These are phyloP conservation scores for Drosophila lacertosa DNA, from an alignment of 1,140 invertebrate genomes.

Conservation along the genomic window DNA sequence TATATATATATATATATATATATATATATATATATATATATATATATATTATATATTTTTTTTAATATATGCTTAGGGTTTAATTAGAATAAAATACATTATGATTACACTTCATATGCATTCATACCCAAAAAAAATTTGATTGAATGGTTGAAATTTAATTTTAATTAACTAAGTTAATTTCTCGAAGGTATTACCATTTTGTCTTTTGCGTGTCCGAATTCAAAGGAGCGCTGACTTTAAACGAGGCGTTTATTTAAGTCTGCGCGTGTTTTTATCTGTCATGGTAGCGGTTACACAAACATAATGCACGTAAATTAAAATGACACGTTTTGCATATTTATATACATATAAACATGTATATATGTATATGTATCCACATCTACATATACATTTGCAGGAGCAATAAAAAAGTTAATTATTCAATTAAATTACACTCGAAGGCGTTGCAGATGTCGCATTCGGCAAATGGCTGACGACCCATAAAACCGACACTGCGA, in stretches of 20 bases:
- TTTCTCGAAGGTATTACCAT: not conserved
- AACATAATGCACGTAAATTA: constrained; percentile 80
- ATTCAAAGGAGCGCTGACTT: not conserved
- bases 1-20: too few species aligned
- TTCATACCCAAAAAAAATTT: too few species aligned
- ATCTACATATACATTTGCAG: constrained; percentile 31
- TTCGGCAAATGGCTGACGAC: constrained; percentile 73
- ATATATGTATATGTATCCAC: not conserved
- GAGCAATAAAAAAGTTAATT: constrained; percentile 81
- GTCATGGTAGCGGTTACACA: constrained; percentile 48
- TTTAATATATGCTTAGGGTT: too few species aligned
- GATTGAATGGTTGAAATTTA: not conserved
- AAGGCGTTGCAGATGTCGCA: constrained; percentile 69
- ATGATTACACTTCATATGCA: too few species aligned
- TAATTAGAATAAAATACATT: too few species aligned
- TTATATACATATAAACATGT: constrained; percentile 28
- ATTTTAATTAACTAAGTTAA: not conserved
- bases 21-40: too few species aligned
- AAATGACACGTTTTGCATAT: constrained; percentile 81
- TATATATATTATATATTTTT: too few species aligned
- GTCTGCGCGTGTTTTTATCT: constrained; percentile 78
- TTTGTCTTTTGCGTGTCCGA: not conserved
- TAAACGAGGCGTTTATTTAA: constrained; percentile 67
- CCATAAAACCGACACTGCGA: constrained; percentile 75
- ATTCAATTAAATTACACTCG: constrained; percentile 82